phyloP scores from a whole-genome alignment of 2,113 vertebrate genomes.

The Genyomyrus donnyi region DNA sequence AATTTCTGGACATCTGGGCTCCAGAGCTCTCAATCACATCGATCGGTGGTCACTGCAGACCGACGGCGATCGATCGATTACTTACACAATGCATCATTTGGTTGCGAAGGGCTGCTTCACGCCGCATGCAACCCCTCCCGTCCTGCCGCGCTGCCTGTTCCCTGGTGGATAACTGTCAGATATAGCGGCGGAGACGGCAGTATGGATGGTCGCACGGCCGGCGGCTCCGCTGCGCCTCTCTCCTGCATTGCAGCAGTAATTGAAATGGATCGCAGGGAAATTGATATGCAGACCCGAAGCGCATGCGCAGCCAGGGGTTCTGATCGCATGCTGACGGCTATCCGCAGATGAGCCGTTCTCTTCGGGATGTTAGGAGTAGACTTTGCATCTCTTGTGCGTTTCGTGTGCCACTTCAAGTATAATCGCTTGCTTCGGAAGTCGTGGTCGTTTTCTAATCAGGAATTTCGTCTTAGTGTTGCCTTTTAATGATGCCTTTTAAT shows the following conservation, averaged over 20 bases:
- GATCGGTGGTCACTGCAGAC: neutral
- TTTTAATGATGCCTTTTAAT: neutral
- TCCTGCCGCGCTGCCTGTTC: neutral
- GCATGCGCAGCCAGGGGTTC: neutral
- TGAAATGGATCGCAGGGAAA: constrained; percentile 9
- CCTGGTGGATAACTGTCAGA: neutral
- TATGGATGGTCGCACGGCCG: neutral
- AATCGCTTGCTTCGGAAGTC: neutral
- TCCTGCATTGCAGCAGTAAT: constrained; percentile 8
- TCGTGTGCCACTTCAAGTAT: neutral
- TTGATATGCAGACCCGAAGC: neutral
- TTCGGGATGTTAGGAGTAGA: neutral
- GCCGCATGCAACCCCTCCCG: neutral
- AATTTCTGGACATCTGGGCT: neutral
- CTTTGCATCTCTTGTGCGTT: neutral
- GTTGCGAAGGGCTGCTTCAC: neutral
- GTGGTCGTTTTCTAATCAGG: neutral
- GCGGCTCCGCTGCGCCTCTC: neutral
- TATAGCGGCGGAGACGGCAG: neutral
- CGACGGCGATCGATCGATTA: neutral
- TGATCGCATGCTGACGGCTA: neutral
- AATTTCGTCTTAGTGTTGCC: neutral
- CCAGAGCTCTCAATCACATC: neutral
- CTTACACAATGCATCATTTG: neutral
- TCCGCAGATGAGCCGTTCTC: neutral